Conservation (phyloP, 2,113 vertebrate species). For the Agapornis roseicollis region DNA sequence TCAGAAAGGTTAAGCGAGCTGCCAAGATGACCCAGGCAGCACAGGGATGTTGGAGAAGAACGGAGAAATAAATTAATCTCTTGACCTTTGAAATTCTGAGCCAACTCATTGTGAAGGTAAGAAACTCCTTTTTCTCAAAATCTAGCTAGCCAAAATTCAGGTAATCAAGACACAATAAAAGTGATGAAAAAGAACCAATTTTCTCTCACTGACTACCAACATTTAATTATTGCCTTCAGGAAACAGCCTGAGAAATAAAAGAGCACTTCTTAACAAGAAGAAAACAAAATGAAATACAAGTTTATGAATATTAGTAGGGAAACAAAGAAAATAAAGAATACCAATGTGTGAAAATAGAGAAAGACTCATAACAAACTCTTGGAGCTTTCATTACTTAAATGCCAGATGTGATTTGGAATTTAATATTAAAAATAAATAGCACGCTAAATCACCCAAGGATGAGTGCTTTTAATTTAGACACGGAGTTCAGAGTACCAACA, state of each 20-base stretch:
- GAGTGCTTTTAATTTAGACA: neutral
- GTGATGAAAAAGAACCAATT: neutral
- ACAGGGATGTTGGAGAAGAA: neutral
- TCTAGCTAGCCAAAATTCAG: neutral
- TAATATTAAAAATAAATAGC: slow-evolving; percentile 8
- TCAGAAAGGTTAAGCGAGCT: neutral
- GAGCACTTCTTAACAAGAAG: neutral
- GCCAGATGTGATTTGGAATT: neutral
- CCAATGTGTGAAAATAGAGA: neutral
- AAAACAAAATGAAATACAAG: neutral
- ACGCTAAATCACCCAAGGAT: neutral
- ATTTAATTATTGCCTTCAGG: neutral
- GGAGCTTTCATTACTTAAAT: neutral
- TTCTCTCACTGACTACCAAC: neutral
- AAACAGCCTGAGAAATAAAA: neutral
- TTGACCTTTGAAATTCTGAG: neutral
- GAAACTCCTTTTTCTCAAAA: neutral
- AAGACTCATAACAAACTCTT: neutral
- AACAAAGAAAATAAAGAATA: neutral
- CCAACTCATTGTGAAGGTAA: neutral
- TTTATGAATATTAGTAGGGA: neutral
- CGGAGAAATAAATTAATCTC: neutral
- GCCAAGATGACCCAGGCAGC: neutral
- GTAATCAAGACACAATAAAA: neutral
- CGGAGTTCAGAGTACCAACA: neutral